phyloP scores from a whole-genome alignment of 1,140 invertebrate genomes.

The Goniozus legneri region DNA sequence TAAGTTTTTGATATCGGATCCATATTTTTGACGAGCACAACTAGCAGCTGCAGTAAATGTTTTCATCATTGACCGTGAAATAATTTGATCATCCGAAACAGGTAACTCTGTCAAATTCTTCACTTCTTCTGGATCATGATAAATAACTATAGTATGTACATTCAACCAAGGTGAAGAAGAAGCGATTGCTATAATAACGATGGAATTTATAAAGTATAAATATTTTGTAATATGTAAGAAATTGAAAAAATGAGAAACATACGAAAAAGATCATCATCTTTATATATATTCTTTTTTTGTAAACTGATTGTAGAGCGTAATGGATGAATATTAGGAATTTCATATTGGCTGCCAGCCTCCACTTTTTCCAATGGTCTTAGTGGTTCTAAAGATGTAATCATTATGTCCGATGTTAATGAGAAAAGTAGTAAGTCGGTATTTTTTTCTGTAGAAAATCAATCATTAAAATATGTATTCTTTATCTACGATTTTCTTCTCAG shows the following conservation, averaged over 20 bases:
- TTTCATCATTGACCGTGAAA: constrained; percentile 67
- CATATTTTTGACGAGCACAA: constrained; percentile 70
- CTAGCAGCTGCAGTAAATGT: constrained; percentile 67
- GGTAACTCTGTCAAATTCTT: constrained; percentile 66
- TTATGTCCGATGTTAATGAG: constrained; percentile 59
- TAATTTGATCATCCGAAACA: constrained; percentile 63
- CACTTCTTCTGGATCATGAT: constrained; percentile 62
- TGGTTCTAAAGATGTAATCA: constrained; percentile 63
- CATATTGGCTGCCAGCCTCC: constrained; percentile 35
- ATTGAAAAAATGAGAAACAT: constrained; percentile 48
- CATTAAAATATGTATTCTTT: constrained; percentile 9
- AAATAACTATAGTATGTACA: constrained; percentile 72
- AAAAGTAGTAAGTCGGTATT: constrained; percentile 65
- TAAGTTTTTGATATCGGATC: constrained; percentile 62
- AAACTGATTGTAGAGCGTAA: constrained; percentile 68
- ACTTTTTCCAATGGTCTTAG: constrained; percentile 56
- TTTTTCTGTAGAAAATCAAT: constrained; percentile 49
- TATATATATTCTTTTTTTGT: constrained; percentile 63
- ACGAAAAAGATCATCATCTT: constrained; percentile 65
- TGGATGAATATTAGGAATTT: constrained; percentile 70
- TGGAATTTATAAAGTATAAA: neutral
- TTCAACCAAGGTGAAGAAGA: constrained; percentile 44
- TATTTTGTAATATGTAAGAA: constrained; percentile 7
- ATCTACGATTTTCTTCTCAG: constrained; percentile 3
- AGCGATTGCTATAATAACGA: constrained; percentile 57